phyloP scores from a whole-genome alignment of 2,888 invertebrate species.

The Diaphora mendica region DNA sequence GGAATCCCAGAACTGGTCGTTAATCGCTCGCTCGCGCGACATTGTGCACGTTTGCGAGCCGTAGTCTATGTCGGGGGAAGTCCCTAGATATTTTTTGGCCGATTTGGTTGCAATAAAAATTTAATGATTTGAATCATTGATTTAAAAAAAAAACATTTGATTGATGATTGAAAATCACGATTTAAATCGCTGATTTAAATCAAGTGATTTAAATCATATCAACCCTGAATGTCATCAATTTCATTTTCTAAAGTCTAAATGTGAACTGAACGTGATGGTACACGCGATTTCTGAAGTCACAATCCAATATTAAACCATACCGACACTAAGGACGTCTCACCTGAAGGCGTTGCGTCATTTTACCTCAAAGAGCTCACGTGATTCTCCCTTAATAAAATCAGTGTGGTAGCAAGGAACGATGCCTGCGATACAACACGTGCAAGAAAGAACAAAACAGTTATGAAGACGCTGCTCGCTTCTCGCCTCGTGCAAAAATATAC shows the following conservation, averaged over 20 bases:
- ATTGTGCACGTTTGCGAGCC: too few species aligned
- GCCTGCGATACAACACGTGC: neutral
- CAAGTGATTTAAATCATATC: too few species aligned
- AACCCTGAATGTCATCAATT: too few species aligned
- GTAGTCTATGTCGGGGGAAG: too few species aligned
- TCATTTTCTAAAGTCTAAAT: neutral
- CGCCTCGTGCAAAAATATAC: slow-evolving; percentile 2
- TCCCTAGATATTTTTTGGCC: too few species aligned
- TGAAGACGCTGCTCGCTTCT: neutral
- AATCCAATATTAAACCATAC: neutral
- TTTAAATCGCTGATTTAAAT: too few species aligned
- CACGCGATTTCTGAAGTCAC: neutral
- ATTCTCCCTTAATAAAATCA: neutral
- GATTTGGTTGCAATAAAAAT: too few species aligned
- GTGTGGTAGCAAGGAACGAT: neutral
- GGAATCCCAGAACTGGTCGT: too few species aligned
- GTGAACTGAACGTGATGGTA: neutral
- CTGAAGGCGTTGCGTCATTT: neutral
- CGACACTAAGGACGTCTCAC: neutral
- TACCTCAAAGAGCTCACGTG: neutral
- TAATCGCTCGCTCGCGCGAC: too few species aligned
- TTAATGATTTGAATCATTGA: too few species aligned
- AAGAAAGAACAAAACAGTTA: neutral
- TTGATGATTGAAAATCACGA: too few species aligned
- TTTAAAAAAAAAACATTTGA: too few species aligned